Evolutionary conservation across 2,797 vertebrate species (phyloP).

Genomic region (Pangasius krempfi): DNA sequence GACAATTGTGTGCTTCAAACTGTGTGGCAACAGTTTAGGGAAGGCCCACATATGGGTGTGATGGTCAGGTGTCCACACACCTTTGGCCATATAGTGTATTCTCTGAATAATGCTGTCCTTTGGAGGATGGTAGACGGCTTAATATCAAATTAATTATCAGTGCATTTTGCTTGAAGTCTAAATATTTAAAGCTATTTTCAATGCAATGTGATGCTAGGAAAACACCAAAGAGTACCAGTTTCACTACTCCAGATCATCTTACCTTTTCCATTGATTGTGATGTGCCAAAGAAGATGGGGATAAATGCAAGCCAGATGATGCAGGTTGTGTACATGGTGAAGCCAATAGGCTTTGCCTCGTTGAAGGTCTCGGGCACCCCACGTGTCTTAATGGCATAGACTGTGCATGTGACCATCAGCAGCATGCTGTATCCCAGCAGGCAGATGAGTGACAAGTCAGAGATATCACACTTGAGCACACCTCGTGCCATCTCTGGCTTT

Average conservation of each 20-base stretch:
- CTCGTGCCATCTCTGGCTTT: slow-evolving; percentile 87
- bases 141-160: too few species aligned
- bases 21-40: too few species aligned
- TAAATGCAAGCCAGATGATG: slow-evolving; percentile 99
- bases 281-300: slow-evolving; percentile 99
- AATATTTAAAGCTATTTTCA: slow-evolving; percentile 2
- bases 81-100: not conserved
- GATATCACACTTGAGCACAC: slow-evolving; percentile 97
- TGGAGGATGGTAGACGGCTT: too few species aligned
- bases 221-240: not conserved
- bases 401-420: slow-evolving; percentile 98
- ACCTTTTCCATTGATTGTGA: slow-evolving; percentile 98
- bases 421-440: slow-evolving; percentile 97
- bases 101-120: not conserved
- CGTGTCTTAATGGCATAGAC: slow-evolving; percentile 98
- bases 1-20: too few species aligned
- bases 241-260: slow-evolving; percentile 56
- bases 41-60: too few species aligned
- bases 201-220: not conserved
- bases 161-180: too few species aligned
- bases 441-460: slow-evolving; percentile 98
- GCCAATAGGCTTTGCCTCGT: slow-evolving; percentile 98
- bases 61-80: too few species aligned
- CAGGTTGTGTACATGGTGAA: slow-evolving; percentile 99
- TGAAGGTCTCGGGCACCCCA: slow-evolving; percentile 97